Conservation (phyloP, 2,113 vertebrate genomes). For the Platichthys stellatus region DNA sequence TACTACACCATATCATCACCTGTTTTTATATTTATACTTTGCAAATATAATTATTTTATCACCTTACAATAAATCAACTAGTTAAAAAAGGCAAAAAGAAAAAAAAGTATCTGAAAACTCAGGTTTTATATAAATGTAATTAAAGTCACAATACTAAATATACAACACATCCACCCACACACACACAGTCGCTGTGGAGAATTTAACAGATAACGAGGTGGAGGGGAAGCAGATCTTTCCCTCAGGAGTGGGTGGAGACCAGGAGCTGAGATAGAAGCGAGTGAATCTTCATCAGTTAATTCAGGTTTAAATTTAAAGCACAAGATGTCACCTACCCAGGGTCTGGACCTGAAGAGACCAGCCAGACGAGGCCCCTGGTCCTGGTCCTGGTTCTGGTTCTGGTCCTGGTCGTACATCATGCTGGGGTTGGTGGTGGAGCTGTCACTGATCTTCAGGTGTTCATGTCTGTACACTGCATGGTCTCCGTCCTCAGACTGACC, state of each 20-base stretch:
- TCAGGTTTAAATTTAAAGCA: not conserved
- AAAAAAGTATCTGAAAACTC: no score
- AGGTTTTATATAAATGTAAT: no score
- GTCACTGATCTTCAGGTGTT: conserved; percentile 74
- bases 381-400: conserved; percentile 31
- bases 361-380: conserved; percentile 69
- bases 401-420: conserved; percentile 53
- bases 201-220: no score
- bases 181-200: no score
- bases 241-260: not conserved
- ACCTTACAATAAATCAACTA: no score
- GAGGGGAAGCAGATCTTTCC: not conserved
- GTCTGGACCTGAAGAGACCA: conserved; percentile 79
- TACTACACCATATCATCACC: not conserved
- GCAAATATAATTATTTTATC: no score
- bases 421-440: conserved; percentile 40
- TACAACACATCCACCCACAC: no score
- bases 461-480: conserved; percentile 85
- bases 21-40: not conserved
- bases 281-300: not conserved
- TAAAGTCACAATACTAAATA: no score
- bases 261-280: not conserved
- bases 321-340: conserved; percentile 75
- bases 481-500: conserved; percentile 31
- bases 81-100: no score